A percentile compares a stretch with the other conserved stretches of the same genome.
Conservation (phyloP, 2,797 vertebrate genomes). For the Parambassis ranga region DNA sequence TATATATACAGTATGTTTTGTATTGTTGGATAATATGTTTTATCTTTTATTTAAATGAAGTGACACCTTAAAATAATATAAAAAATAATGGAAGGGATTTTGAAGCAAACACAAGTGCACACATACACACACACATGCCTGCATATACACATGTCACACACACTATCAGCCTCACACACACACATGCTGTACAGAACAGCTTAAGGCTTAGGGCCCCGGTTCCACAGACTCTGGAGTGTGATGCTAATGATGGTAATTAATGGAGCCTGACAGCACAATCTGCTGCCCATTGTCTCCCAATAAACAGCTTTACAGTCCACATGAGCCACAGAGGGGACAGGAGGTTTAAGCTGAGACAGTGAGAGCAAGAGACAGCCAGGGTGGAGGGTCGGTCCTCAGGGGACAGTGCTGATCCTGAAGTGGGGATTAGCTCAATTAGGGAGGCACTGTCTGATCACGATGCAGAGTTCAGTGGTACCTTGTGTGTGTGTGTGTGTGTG, state of each 20-base stretch:
- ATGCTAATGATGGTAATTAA: constrained; percentile 99
- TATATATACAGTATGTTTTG: too few relatives aligned
- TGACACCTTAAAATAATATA: neutral
- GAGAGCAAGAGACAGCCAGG: constrained; percentile 49
- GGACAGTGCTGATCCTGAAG: constrained; percentile 90
- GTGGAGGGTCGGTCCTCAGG: constrained; percentile 67
- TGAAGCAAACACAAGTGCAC: neutral
- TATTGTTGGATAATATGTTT: too few relatives aligned
- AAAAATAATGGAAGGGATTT: too few relatives aligned
- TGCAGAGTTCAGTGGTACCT: constrained; percentile 71
- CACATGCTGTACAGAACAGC: constrained; percentile 36
- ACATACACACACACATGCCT: neutral
- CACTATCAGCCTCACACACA: constrained; percentile 13
- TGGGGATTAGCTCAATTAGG: constrained; percentile 93
- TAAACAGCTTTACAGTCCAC: constrained; percentile 85
- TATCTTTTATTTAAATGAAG: neutral
- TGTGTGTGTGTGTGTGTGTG: constrained; percentile 31
- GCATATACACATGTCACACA: neutral
- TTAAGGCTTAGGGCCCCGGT: constrained; percentile 77
- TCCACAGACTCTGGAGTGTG: constrained; percentile 87
- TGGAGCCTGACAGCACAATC: constrained; percentile 99
- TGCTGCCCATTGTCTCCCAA: constrained; percentile 97
- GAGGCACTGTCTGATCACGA: constrained; percentile 83
- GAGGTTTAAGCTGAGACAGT: constrained; percentile 58
- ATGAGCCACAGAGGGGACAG: constrained; percentile 77